These are phyloP conservation scores for Trinectes maculatus DNA, from an alignment of 2,113 vertebrate species.

Conservation along the genomic window DNA sequence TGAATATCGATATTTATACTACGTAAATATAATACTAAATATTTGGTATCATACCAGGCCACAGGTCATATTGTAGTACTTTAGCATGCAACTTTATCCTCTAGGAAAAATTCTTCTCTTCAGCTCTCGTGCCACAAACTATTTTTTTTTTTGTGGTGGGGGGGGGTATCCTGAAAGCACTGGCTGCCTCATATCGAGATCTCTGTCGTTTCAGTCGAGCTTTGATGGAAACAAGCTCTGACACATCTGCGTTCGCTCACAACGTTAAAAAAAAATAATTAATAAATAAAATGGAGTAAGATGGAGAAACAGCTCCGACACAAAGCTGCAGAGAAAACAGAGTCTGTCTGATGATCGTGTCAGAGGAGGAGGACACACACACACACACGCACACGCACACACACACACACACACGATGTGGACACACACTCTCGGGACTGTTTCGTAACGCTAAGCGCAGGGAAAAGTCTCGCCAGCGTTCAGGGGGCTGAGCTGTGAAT, in stretches of 20 bases:
- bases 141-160: too few species aligned
- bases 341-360: background rate
- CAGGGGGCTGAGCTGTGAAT: slow-evolving; percentile 66
- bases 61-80: too few species aligned
- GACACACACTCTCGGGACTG: slow-evolving; percentile 17
- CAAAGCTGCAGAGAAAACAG: slow-evolving; percentile 28
- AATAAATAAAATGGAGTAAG: background rate
- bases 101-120: too few species aligned
- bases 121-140: too few species aligned
- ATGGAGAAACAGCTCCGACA: background rate
- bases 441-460: slow-evolving; percentile 51
- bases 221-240: background rate
- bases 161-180: background rate
- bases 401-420: slow-evolving; percentile 5
- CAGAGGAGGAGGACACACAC: slow-evolving; percentile 31
- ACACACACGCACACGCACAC: background rate
- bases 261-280: background rate
- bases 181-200: background rate
- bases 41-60: too few species aligned
- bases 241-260: slow-evolving; percentile 9
- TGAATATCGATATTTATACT: too few species aligned
- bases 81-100: too few species aligned
- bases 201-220: background rate
- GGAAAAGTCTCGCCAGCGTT: slow-evolving; percentile 70
- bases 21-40: too few species aligned